Evolutionary conservation across 2,888 invertebrate genomes (phyloP), one percentile per base, ranked within the genome.

Genomic region (Polydesmus complanatus): DNA sequence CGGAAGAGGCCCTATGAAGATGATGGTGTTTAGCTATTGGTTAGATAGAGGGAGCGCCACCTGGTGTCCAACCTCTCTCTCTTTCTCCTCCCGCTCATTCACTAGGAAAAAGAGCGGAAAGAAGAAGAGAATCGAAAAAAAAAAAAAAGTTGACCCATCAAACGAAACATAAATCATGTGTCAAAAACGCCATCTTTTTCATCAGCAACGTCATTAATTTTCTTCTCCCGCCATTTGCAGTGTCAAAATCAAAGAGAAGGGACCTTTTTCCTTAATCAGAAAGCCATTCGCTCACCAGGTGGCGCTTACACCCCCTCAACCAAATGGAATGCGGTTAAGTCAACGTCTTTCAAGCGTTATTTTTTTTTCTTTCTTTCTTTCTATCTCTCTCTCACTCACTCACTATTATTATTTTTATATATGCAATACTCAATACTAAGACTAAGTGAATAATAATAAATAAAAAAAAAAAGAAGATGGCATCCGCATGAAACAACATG

Each of bases 151-250:
- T 14, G 37, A 37, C 37, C 57, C 57, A 57, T 57, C 57, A 57
- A 57, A 57, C 57, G 57, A 47, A 25, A 50, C 57, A 57, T 57
- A 47, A 47, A 48, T 57, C 57, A 57, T 57, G 57, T 57, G 57
- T 57, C 57, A 57, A 49, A 56, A 50, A 57, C 27, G 56, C 56
- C 47, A 56, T 57, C 57, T 48, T 57, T 48, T 26, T 57, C 49
- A 49, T 47, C 57, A 57, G 57, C 49, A 57, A 47, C 57, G 37
- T 23, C 56, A 47, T 56, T 56, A 47, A 56, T 47, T 56, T 47
- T 27, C 56, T n/a, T n/a, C 57, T 50, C 49, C 57, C 37, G 37
- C 37, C 37, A 37, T 37, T 37, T 5, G 26, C 57, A 57, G 57
- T 57, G 57, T 47, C 57, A 37, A 57, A n/a, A 56, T 56, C 56